These are phyloP conservation scores for Drosophila trichaetosa DNA, from an alignment of 2,888 invertebrate species.

Conservation along the genomic window DNA sequence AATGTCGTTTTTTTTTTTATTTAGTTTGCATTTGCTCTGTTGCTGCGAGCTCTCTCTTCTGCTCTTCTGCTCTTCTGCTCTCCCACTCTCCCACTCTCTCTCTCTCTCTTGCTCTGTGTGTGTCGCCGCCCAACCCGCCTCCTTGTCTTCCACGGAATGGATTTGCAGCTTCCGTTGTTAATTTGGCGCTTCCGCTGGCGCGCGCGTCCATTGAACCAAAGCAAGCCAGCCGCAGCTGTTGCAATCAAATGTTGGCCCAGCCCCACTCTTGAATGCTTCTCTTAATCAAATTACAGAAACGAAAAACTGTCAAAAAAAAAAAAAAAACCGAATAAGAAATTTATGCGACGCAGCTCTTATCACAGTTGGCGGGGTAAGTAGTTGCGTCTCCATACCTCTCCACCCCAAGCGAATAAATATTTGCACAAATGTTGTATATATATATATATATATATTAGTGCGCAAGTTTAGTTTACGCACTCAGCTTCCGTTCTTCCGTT, in stretches of 20 bases:
- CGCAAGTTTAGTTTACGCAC: not conserved
- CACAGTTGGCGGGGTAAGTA: constrained; percentile 5
- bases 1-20: not conserved
- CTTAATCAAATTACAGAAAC: constrained; percentile 44
- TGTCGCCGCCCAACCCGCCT: not conserved
- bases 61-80: not conserved
- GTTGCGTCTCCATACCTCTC: not conserved
- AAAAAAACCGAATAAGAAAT: constrained; percentile 4
- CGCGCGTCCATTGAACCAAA: constrained; percentile 51
- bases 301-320: constrained; percentile 13
- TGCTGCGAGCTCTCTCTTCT: not conserved
- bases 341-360: constrained; percentile 21
- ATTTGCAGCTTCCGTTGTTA: constrained; percentile 64
- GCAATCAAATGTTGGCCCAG: constrained; percentile 43
- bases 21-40: constrained; percentile 13
- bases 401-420: constrained; percentile 7
- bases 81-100: not conserved
- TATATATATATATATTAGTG: not conserved
- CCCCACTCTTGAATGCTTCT: constrained; percentile 22
- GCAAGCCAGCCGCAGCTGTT: constrained; percentile 18
- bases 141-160: not conserved
- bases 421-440: constrained; percentile 33
- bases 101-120: not conserved
- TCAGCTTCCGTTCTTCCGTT: constrained; percentile 1
- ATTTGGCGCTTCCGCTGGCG: constrained; percentile 66